Evolutionary conservation across 1,140 invertebrate genomes (phyloP), one percentile per base, ranked within the genome.

Genomic region (Drosophila jambulina): DNA sequence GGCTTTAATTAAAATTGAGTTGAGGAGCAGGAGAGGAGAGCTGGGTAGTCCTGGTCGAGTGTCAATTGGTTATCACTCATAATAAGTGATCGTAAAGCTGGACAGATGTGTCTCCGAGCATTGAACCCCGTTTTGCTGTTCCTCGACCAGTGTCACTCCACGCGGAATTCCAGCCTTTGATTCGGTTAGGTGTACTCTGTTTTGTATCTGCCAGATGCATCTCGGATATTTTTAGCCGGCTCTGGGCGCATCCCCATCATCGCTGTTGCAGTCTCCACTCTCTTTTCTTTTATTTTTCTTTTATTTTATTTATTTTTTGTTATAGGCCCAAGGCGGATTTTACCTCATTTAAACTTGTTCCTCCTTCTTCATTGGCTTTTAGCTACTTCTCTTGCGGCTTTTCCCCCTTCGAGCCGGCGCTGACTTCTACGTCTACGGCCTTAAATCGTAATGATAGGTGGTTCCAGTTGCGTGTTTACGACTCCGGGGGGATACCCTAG

Each of bases 311-410:
- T 57, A 10, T 45, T 48, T 59, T 42, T 49, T 54, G 38, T 60
- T 78, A 38, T 48, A 61, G 36, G 65, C 82, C 65, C 58, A 46
- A 82, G 70, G 75, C 82, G 79, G 82, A 86, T 79, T 86, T 86
- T 74, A 74, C 82, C 82, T 86, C 83, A 86, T 86, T 86, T 87
- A 86, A 79, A 86, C 82, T 67, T 75, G 83, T 86, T 82, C 79
- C 82, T 75, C 69, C 58, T 69, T 23, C 76, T 72, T 23, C 59
- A 46, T 38, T 56, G 53, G 53, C 54, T 45, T 56, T 51, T 53
- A 36, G 54, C 70, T 74, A 72, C 76, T 78, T 63, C 76, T 70
- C 61, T 78, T 78, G 43, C 63, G 59, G 27, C 68, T 74, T 42
- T 23, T 25, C 67, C 62, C 53, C 68, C 48, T 42, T 71, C 58